Evolutionary conservation across 2,888 invertebrate species (phyloP).

Genomic region (Ceriagrion tenellum): DNA sequence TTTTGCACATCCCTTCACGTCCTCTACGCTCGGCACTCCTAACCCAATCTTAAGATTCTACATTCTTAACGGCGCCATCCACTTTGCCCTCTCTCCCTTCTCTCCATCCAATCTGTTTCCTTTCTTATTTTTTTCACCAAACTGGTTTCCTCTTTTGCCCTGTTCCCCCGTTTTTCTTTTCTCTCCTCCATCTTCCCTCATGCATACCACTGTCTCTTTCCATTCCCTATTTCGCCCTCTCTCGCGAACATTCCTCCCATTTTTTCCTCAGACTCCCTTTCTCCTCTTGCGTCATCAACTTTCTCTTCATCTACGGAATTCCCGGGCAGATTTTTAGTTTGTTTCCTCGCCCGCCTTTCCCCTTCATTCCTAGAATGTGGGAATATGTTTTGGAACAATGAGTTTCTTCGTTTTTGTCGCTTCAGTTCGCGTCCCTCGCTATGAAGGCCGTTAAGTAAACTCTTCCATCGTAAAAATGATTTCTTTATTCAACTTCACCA

Average conservation of each 20-base stretch:
- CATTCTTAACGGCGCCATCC: slow-evolving; percentile 42
- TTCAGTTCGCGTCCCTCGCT: too few relatives aligned
- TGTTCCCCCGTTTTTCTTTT: background rate
- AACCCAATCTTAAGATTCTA: slow-evolving; percentile 44
- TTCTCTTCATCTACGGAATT: background rate
- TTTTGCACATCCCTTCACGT: background rate
- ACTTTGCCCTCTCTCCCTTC: background rate
- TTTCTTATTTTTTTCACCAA: background rate
- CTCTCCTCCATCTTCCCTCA: background rate
- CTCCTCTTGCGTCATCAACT: background rate
- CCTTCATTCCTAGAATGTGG: too few relatives aligned
- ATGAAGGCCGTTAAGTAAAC: too few relatives aligned
- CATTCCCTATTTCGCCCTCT: background rate
- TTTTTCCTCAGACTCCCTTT: background rate
- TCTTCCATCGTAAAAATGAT: too few relatives aligned
- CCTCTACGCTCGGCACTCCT: background rate
- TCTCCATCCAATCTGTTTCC: background rate
- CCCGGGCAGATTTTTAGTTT: too few relatives aligned
- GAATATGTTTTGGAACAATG: too few relatives aligned
- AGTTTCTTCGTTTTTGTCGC: too few relatives aligned
- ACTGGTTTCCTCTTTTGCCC: background rate
- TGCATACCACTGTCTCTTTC: background rate
- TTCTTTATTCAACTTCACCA: too few relatives aligned
- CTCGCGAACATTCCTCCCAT: background rate
- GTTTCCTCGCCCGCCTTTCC: too few relatives aligned